A percentile compares a stretch with the other conserved stretches of the same genome.
These are phyloP conservation scores for Tricholauxania praeusta DNA, from an alignment of 2,888 invertebrate species.

Conservation along the genomic window DNA sequence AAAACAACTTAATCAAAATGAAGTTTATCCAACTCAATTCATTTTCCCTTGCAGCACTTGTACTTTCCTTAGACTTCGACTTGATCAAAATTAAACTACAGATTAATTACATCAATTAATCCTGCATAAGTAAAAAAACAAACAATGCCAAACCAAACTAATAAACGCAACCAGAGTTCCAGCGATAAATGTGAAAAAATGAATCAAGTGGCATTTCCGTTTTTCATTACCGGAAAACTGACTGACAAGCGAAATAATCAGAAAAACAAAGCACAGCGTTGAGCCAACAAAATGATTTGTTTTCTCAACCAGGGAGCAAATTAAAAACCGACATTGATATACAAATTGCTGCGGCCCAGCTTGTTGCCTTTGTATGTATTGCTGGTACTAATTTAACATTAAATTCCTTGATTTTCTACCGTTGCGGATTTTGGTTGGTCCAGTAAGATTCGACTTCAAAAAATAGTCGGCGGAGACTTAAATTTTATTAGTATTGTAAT, in stretches of 20 bases:
- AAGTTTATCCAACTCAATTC: conserved; percentile 16
- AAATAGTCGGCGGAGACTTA: too few species aligned
- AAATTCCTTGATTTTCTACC: too few species aligned
- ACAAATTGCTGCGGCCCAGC: too few species aligned
- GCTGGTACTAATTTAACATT: too few species aligned
- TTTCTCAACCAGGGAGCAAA: conserved; percentile 29
- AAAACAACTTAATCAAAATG: conserved; percentile 57
- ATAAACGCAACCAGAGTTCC: conserved; percentile 33
- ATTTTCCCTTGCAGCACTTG: neutral
- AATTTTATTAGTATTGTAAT: too few species aligned
- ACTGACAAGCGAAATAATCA: conserved; percentile 45
- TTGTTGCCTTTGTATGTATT: too few species aligned
- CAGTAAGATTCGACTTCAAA: too few species aligned
- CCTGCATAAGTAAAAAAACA: conserved; percentile 51
- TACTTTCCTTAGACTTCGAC: neutral
- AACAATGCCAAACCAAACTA: conserved; percentile 49
- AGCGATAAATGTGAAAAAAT: conserved; percentile 37
- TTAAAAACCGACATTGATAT: neutral
- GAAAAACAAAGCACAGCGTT: conserved; percentile 28
- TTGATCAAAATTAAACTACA: conserved; percentile 55
- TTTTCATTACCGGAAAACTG: conserved; percentile 60
- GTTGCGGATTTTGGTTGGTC: too few species aligned
- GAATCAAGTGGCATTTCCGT: conserved; percentile 63
- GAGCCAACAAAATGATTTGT: conserved; percentile 43
- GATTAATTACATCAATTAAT: conserved; percentile 68